Base-by-base conservation (phyloP, 2,888 invertebrate species). In the Tachina lurida region DNA sequence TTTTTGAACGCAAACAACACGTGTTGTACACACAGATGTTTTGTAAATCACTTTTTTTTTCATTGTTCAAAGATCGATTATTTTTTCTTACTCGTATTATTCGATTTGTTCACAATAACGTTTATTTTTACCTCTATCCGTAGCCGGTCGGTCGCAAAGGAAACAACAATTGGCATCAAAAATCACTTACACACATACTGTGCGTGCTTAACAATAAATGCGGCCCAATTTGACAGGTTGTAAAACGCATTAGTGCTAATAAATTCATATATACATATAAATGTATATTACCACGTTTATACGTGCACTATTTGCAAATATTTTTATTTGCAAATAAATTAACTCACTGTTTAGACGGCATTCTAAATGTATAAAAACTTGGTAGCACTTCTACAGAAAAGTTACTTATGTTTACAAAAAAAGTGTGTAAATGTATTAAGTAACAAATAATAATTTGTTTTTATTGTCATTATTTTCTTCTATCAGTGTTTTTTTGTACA, bases 151-250 rank as follows among this genome's bases (percentile, higher is more conserved):
- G 31, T 58, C 41, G 1, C 47, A n/a, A 67, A 47, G n/a, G 19
- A 43, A 77, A 77, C 45, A 84, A 82, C 86, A 80, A 86, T 86
- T 86, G 83, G 79, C 86, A 76, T 83, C 86, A 80, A 73, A 80
- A 83, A 83, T 83, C 83, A 86, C 52, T 75, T 62, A 73, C 31
- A 31, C 3, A 1, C 22, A 3, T 31, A 31, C 70, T 65, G 79
- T 86, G 83, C 86, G 86, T 86, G 86, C 58, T 78, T 45, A 75
- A 76, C 70, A 75, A 63, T 70, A 67, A 83, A 83, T 83, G 65
- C 63, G 76, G 49, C 75, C 65, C 73, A 56, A 80, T 62, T 83
- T 83, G 86, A 86, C 86, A 86, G 86, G 86, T 83, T 86, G 67
- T 86, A 73, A 80, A 80, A 79, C 45, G 79, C 76, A 73, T 76